phyloP scores from a whole-genome alignment of 1,140 invertebrate genomes.

The Trialeurodes vaporariorum region DNA sequence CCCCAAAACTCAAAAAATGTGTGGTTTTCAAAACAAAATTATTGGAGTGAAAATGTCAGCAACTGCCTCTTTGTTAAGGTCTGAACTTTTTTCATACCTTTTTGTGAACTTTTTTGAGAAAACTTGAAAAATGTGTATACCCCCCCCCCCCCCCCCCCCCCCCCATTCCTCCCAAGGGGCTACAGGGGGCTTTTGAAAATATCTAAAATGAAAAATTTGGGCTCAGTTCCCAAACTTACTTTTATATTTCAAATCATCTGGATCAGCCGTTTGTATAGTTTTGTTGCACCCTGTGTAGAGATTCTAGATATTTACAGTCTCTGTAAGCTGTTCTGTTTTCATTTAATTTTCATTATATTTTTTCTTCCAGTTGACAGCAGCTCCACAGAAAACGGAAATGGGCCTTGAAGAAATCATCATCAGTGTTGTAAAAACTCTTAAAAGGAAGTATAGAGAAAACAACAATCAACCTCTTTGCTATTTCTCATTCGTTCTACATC shows the following conservation, averaged over 20 bases:
- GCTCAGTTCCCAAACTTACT: background rate
- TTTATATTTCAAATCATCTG: background rate
- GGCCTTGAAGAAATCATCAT: conserved; percentile 8
- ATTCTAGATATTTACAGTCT: background rate
- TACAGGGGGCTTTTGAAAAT: background rate
- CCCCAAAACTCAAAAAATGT: no score
- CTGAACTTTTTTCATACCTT: no score
- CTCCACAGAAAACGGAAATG: conserved; percentile 4
- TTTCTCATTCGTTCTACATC: conserved; percentile 13
- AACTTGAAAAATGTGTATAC: no score
- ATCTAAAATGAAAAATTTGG: background rate
- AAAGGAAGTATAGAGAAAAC: conserved; percentile 5
- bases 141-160: no score
- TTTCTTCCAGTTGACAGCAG: background rate
- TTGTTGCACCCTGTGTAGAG: background rate
- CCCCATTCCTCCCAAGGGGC: no score
- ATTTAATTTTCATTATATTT: background rate
- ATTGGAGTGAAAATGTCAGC: no score
- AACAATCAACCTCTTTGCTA: conserved; percentile 6
- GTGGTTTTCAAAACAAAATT: no score
- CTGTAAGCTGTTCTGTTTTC: background rate
- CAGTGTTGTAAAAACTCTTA: conserved; percentile 2
- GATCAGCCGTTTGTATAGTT: background rate
- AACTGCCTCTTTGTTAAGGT: no score
- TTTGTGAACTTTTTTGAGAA: no score